Conservation (phyloP, 2,797 vertebrate species). For the Trichosurus vulpecula region DNA sequence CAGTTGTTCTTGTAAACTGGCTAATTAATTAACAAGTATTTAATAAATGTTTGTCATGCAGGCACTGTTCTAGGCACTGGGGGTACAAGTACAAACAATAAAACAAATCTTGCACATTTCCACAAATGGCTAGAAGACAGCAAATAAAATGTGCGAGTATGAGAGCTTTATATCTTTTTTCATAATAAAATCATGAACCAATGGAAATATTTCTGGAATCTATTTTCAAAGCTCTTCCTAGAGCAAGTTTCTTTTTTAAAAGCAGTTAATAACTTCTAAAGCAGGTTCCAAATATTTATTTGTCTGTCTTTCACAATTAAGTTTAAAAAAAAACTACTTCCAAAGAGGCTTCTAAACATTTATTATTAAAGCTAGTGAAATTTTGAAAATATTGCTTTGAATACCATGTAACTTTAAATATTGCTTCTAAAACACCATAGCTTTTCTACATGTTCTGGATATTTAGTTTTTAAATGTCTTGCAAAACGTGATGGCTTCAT, state of each 20-base stretch:
- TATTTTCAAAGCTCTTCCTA: not conserved
- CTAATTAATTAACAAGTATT: not conserved
- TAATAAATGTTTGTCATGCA: not conserved
- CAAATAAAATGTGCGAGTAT: not conserved
- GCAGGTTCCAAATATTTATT: not conserved
- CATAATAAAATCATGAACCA: not conserved
- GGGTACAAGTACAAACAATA: not conserved
- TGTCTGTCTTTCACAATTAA: not conserved
- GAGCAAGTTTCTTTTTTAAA: not conserved
- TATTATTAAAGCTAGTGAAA: not conserved
- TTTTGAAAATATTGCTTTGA: not conserved
- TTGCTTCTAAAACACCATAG: not conserved
- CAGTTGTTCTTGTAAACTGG: not conserved
- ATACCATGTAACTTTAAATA: not conserved
- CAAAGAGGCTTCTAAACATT: not conserved
- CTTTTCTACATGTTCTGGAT: not conserved
- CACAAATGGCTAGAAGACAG: not conserved
- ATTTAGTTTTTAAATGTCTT: not conserved
- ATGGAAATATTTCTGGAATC: not conserved
- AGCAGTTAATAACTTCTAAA: not conserved
- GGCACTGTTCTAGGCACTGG: not conserved
- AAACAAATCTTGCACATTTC: not conserved
- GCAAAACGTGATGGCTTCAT: not conserved
- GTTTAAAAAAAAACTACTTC: not conserved
- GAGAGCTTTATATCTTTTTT: not conserved